phyloP scores from a whole-genome alignment of 1,140 invertebrate species.

The Aethina tumida region DNA sequence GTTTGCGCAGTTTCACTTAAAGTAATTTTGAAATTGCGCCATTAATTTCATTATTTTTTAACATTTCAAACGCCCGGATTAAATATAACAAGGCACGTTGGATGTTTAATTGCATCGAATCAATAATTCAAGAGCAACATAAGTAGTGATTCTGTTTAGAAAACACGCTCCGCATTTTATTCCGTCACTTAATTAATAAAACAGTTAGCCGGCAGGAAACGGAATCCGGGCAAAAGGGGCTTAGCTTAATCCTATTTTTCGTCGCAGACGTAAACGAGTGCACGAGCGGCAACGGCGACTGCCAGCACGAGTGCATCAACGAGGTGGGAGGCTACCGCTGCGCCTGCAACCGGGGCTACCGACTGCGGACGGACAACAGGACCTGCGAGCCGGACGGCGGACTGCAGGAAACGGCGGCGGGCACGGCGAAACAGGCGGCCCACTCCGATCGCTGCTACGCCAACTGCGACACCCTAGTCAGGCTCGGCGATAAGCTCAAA shows the following conservation, averaged over 20 bases:
- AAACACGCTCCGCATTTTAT: no score
- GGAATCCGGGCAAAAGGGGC: no score
- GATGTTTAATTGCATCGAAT: no score
- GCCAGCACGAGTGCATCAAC: conserved; percentile 51
- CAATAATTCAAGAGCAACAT: no score
- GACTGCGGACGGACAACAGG: conserved; percentile 45
- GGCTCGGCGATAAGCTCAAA: conserved; percentile 45
- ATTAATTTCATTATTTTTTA: no score
- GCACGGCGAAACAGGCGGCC: conserved; percentile 34
- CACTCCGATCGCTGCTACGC: conserved; percentile 44
- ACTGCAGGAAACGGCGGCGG: conserved; percentile 21
- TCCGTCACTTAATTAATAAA: no score
- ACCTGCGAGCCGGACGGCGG: conserved; percentile 48
- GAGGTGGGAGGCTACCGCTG: conserved; percentile 47
- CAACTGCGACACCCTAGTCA: conserved; percentile 46
- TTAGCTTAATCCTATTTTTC: background rate
- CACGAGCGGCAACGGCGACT: conserved; percentile 45
- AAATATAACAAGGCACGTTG: no score
- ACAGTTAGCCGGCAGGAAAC: no score
- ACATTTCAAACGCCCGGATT: no score
- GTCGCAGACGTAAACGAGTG: conserved; percentile 62
- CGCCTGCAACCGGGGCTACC: conserved; percentile 41
- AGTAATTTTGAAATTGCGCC: no score
- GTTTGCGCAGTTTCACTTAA: no score
- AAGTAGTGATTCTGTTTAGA: no score